phyloP scores from a whole-genome alignment of 2,888 invertebrate genomes.

The Trichacis sp. region DNA sequence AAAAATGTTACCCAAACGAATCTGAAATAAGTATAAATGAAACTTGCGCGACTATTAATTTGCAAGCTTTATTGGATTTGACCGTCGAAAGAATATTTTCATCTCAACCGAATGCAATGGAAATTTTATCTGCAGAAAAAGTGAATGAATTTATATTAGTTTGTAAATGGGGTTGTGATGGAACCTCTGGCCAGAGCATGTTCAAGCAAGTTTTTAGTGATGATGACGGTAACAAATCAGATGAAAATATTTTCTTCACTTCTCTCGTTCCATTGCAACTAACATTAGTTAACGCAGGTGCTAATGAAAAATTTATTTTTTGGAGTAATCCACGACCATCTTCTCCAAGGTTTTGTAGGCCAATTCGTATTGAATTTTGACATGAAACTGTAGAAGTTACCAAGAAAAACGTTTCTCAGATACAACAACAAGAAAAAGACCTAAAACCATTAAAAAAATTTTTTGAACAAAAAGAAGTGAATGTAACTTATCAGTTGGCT shows the following conservation, averaged over 20 bases:
- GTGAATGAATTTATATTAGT: not conserved
- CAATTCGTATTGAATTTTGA: slow-evolving; percentile 24
- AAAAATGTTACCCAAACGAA: slow-evolving; percentile 10
- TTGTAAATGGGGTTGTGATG: slow-evolving; percentile 6
- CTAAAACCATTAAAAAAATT: slow-evolving; percentile 22
- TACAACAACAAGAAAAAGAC: slow-evolving; percentile 12
- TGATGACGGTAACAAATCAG: not conserved
- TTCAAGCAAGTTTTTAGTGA: slow-evolving; percentile 6
- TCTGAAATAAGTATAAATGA: not conserved
- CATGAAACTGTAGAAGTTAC: slow-evolving; percentile 14
- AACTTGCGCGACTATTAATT: too few relatives aligned
- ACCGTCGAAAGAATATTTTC: too few relatives aligned
- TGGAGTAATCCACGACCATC: slow-evolving; percentile 14
- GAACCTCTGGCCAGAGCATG: slow-evolving; percentile 1
- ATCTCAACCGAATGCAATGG: too few relatives aligned
- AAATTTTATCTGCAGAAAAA: too few relatives aligned
- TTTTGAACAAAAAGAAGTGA: slow-evolving; percentile 18
- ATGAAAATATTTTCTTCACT: slow-evolving; percentile 3
- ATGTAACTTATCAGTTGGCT: not conserved
- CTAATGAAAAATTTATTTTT: too few relatives aligned
- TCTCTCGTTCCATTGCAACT: slow-evolving; percentile 13
- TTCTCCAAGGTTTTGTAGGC: slow-evolving; percentile 24
- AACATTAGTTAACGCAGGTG: too few relatives aligned
- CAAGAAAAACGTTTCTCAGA: slow-evolving; percentile 8
- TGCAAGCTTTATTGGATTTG: too few relatives aligned